These are phyloP conservation scores for Euschistus heros DNA, from an alignment of 1,140 invertebrate species.

Conservation along the genomic window DNA sequence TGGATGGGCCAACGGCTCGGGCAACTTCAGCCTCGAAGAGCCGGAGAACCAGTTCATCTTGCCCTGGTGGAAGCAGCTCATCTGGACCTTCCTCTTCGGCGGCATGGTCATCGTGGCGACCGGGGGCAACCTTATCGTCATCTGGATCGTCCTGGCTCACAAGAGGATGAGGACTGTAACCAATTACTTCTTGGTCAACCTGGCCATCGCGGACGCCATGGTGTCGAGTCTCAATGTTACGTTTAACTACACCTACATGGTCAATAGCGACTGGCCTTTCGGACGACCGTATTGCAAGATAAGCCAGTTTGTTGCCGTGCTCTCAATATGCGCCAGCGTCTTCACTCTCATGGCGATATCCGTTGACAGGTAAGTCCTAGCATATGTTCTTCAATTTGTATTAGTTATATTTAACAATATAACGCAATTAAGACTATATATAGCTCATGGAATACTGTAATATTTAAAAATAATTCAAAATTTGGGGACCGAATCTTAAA, in stretches of 20 bases:
- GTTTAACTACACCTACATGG: constrained; percentile 89
- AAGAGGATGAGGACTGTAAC: constrained; percentile 88
- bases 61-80: constrained; percentile 72
- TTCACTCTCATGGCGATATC: constrained; percentile 94
- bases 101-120: constrained; percentile 85
- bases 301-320: constrained; percentile 80
- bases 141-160: constrained; percentile 88
- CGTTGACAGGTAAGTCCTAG: constrained; percentile 72
- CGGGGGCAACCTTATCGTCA: constrained; percentile 84
- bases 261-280: constrained; percentile 87
- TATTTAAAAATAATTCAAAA: no score
- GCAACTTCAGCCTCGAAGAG: constrained; percentile 14
- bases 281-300: constrained; percentile 88
- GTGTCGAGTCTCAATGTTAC: constrained; percentile 86
- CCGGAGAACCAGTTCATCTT: constrained; percentile 48
- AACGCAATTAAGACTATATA: no score
- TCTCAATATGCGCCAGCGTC: constrained; percentile 85
- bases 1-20: constrained; percentile 1
- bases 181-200: constrained; percentile 91
- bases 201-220: constrained; percentile 83
- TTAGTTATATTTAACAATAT: no score
- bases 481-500: no score
- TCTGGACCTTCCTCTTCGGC: constrained; percentile 75
- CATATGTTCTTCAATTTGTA: no score
- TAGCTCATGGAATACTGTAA: no score